A percentile compares a stretch with the other conserved stretches of the same genome.
phyloP scores from a whole-genome alignment of 2,888 invertebrate species.

The Steinernema scapterisci region DNA sequence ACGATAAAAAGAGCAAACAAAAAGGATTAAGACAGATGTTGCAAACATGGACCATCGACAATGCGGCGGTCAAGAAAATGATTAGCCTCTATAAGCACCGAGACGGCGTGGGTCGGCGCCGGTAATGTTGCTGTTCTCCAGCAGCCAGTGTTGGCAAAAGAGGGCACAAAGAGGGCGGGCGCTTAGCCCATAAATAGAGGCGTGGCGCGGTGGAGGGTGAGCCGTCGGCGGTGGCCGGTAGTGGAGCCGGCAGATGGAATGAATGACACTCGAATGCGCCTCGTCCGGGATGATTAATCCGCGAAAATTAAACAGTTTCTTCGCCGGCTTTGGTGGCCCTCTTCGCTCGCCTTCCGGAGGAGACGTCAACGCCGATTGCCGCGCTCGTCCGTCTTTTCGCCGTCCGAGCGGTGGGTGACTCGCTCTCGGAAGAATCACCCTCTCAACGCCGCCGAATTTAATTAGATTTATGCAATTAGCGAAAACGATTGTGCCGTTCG shows the following conservation, averaged over 20 bases:
- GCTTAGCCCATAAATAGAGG: constrained; percentile 24
- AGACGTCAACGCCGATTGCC: constrained; percentile 11
- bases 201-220: constrained; percentile 2
- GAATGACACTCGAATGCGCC: constrained; percentile 32
- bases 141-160: constrained; percentile 15
- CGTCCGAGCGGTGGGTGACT: not conserved
- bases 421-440: not conserved
- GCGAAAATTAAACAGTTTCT: constrained; percentile 32
- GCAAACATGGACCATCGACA: constrained; percentile 32
- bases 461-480: constrained; percentile 33
- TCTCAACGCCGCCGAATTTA: constrained; percentile 28
- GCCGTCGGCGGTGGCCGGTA: too few relatives aligned
- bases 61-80: constrained; percentile 29
- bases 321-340: not conserved
- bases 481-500: not conserved
- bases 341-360: constrained; percentile 14
- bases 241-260: constrained; percentile 25
- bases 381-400: constrained; percentile 22
- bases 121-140: constrained; percentile 30
- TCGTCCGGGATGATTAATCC: constrained; percentile 30
- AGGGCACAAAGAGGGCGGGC: constrained; percentile 26
- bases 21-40: constrained; percentile 24
- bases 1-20: not conserved
- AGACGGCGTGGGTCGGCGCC: constrained; percentile 5
- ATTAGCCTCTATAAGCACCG: constrained; percentile 18